A percentile compares a stretch with the other conserved stretches of the same genome.
Evolutionary conservation across 2,113 vertebrate species (phyloP).

Genomic region (Campylomormyrus tamandua): DNA sequence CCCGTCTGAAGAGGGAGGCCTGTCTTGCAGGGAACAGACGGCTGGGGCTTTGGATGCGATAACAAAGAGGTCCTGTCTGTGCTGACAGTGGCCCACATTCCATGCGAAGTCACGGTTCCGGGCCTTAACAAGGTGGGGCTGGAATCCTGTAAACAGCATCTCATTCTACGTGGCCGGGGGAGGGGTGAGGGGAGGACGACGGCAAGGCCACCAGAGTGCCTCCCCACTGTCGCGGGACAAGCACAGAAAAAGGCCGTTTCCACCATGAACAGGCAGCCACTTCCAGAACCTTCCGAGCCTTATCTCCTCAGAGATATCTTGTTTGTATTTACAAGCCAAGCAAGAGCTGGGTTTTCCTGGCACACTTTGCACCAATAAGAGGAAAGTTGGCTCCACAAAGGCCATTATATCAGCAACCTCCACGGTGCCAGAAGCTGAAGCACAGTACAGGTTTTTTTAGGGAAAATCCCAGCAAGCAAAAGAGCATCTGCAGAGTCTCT

Average conservation of each 20-base stretch:
- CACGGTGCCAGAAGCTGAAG: slow-evolving; percentile 33
- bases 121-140: slow-evolving; percentile 13
- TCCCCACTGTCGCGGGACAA: background rate
- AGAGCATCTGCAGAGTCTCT: slow-evolving; percentile 3
- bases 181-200: background rate
- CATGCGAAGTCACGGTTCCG: slow-evolving; percentile 15
- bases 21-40: background rate
- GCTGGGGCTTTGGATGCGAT: slow-evolving; percentile 5
- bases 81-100: background rate
- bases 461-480: slow-evolving; percentile 21
- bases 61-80: slow-evolving; percentile 23
- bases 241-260: background rate
- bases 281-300: slow-evolving; percentile 10
- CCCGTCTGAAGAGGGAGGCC: background rate
- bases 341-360: slow-evolving; percentile 42
- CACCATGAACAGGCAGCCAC: background rate
- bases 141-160: slow-evolving; percentile 6
- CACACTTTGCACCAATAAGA: slow-evolving; percentile 44
- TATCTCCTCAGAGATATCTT: slow-evolving; percentile 18
- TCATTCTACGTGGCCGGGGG: background rate
- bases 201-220: background rate
- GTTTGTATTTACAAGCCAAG: slow-evolving; percentile 18
- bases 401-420: slow-evolving; percentile 46
- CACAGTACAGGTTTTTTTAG: slow-evolving; percentile 29
- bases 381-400: slow-evolving; percentile 51